Base-by-base conservation (phyloP, 2,797 vertebrate species). In the Lerista edwardsae region DNA sequence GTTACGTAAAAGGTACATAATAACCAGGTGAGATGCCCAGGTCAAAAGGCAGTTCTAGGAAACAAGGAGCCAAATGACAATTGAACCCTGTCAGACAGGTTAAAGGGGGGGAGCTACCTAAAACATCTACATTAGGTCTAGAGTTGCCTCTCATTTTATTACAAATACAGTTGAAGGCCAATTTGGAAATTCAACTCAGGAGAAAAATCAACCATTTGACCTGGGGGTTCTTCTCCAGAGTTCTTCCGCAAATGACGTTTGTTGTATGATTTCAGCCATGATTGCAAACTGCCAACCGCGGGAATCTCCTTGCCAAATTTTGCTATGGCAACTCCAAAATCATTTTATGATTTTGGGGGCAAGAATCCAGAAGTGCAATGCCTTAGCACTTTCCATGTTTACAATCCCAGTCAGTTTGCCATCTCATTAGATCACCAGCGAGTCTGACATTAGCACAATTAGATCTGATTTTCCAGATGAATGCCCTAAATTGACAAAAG, bases 391-490 rank as follows among this genome's bases (percentile, higher is more conserved):
- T 80, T 73, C 6, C 25, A 87, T 27, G 87, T 87, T 76, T 86
- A 55, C 47, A 77, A 55, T 39, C 68, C 11, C 79, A 21, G 6
- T 76, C 17, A 59, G 34, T 86, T 89, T 27, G 62, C 6, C 67
- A 44, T 62, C n/a, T 80, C 78, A 88, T 9, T 82, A 7, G 59
- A 81, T 81, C 91, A 71, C 51, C 89, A 84, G 31, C 51, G 14
- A 88, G 83, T 39, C 25, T 86, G 84, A 55, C 51, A 74, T 34
- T 72, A 86, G 82, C 0, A 0, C 82, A 80, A 87, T 79, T 87
- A 83, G 47, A 2, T 82, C 17, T 85, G 86, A 75, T 83, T 68
- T 2, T 84, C 29, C 39, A 75, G 82, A 74, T 84, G 84, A 85
- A 86, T 73, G 75, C 68, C 84, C 69, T 78, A 84, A 87, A 80